Evolutionary conservation across 2,888 invertebrate genomes (phyloP), one percentile per base, ranked within the genome.

Genomic region (Cremastobaeus sp.): DNA sequence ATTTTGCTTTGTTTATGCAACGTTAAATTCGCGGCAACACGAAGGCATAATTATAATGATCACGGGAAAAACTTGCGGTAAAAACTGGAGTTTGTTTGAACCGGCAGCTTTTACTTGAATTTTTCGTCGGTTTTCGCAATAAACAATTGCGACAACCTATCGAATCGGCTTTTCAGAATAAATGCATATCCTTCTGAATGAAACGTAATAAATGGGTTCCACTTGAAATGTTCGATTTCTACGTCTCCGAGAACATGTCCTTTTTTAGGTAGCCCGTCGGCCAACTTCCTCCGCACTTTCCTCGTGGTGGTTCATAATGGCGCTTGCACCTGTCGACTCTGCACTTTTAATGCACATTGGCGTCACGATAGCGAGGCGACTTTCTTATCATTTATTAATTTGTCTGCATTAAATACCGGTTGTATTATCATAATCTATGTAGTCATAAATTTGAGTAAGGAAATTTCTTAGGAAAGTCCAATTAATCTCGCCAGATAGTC

Each of bases 331-430:
- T 66, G 66, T 50, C 48, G 57, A 41, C 57, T 50, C 2, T n/a
- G n/a, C 6, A 11, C 14, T 50, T 21, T 57, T 57, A 66, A 66
- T 57, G 50, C 41, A 50, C 28, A 66, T 50, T 66, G 66, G 57
- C 66, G 57, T 66, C 12, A 57, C 55, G 55, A 66, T 66, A 57
- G 41, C 32, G n/a, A 34, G 34, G 21, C 55, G 25, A 65, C 55
- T 65, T 66, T 50, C 66, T 66, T 66, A 57, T 66, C 57, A 41
- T 66, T 66, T 66, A 66, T 57, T 66, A 66, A 66, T 66, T 66
- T 66, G 55, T 57, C 57, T 41, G 30, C 57, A 66, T 66, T 66
- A 66, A 57, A 66, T 57, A 66, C 66, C 41, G 57, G 66, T 57
- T 43, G 48, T 41, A 57, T 57, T 66, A 66, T 66, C 66, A 66